phyloP scores from a whole-genome alignment of 2,888 invertebrate species.

The Epistrophe grossulariae region DNA sequence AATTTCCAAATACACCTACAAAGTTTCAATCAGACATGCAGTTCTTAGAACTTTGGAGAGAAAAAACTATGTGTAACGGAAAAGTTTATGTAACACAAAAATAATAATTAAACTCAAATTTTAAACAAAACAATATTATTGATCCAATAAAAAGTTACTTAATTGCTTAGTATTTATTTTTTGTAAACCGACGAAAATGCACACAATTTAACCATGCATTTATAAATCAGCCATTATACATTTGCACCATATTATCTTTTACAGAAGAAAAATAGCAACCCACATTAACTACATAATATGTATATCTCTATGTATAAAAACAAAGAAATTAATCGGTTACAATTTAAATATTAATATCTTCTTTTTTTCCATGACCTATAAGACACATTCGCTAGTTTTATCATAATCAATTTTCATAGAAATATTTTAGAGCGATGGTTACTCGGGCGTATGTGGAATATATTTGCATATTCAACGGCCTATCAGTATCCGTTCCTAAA shows the following conservation, averaged over 20 bases:
- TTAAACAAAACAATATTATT: not conserved
- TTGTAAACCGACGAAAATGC: not conserved
- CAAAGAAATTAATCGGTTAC: constrained; percentile 15
- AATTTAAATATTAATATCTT: constrained; percentile 6
- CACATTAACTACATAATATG: not conserved
- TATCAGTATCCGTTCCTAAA: not conserved
- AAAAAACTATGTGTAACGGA: too few species aligned
- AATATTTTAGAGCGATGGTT: not conserved
- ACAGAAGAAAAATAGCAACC: not conserved
- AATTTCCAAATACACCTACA: too few species aligned
- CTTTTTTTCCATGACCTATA: constrained; percentile 17
- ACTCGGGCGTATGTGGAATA: not conserved
- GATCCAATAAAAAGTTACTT: not conserved
- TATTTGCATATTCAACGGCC: not conserved
- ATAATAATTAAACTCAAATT: too few species aligned
- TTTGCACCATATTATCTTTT: not conserved
- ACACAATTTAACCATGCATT: not conserved
- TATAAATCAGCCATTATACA: not conserved
- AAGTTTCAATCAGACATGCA: too few species aligned
- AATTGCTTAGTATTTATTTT: not conserved
- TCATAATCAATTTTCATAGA: not conserved
- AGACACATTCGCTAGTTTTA: constrained; percentile 2
- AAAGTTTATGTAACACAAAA: too few species aligned
- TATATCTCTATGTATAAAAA: not conserved
- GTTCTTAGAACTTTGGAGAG: too few species aligned